Evolutionary conservation across 2,113 vertebrate species (phyloP).

Genomic region (Ploceus nigricollis): DNA sequence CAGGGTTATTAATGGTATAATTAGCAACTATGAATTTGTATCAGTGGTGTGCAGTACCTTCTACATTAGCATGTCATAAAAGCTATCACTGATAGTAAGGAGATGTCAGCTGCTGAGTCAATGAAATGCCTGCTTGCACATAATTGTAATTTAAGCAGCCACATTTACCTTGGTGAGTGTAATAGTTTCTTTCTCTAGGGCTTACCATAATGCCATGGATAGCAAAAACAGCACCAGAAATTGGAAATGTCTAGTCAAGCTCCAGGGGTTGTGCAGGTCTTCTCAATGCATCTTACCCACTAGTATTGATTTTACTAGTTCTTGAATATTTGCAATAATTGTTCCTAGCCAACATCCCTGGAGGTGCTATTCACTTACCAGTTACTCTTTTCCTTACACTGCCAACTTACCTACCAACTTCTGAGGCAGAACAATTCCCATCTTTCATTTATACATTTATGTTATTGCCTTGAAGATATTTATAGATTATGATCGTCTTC

Average conservation of each 20-base stretch:
- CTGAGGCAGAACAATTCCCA: neutral
- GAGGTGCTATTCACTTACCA: neutral
- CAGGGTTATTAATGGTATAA: slow-evolving; percentile 32
- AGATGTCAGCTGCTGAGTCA: neutral
- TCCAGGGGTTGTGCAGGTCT: neutral
- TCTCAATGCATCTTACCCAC: neutral
- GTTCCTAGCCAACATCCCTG: neutral
- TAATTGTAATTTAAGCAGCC: neutral
- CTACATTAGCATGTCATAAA: neutral
- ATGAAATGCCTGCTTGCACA: slow-evolving; percentile 5
- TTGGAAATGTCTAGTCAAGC: neutral
- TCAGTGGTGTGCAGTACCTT: neutral
- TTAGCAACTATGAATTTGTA: neutral
- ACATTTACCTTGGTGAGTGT: neutral
- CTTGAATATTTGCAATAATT: neutral
- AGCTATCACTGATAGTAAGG: neutral
- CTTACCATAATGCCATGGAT: neutral
- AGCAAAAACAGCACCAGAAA: neutral
- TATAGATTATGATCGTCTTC: neutral
- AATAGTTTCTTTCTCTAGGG: neutral
- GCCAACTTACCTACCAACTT: neutral
- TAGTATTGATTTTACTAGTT: neutral
- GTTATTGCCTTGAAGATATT: slow-evolving; percentile 34
- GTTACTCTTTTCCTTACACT: neutral
- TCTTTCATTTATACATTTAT: slow-evolving; percentile 24